phyloP scores from a whole-genome alignment of 2,797 vertebrate species.

The Monodelphis domestica region DNA sequence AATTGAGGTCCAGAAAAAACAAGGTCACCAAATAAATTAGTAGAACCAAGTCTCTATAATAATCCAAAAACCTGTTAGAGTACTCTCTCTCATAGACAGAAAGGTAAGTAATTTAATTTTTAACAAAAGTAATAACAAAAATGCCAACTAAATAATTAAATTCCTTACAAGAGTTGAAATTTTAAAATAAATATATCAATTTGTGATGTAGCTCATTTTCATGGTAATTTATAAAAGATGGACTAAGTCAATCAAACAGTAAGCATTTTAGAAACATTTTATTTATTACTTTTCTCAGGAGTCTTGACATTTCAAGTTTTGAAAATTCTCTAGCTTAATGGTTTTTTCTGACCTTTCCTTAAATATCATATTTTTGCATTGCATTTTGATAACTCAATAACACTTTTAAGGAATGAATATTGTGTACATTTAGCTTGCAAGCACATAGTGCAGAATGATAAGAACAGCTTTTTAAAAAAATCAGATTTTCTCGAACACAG shows the following conservation, averaged over 20 bases:
- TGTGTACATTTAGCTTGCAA: constrained; percentile 54
- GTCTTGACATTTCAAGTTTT: constrained; percentile 71
- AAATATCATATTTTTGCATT: constrained; percentile 79
- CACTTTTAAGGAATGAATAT: constrained; percentile 56
- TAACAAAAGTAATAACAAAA: not conserved
- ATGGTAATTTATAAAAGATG: constrained; percentile 55
- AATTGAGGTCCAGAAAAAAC: not conserved
- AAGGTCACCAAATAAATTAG: not conserved
- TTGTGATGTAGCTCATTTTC: not conserved
- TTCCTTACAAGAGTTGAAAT: not conserved
- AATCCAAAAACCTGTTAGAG: not conserved
- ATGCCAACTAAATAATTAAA: not conserved
- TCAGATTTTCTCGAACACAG: constrained; percentile 71
- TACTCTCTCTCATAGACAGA: not conserved
- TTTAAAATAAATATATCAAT: constrained; percentile 29
- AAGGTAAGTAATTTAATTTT: not conserved
- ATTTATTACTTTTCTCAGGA: constrained; percentile 58
- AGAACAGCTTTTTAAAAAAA: constrained; percentile 42
- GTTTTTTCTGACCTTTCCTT: constrained; percentile 75
- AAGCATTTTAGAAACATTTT: constrained; percentile 57
- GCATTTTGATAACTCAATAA: constrained; percentile 77
- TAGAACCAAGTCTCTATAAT: not conserved
- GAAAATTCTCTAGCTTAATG: constrained; percentile 41
- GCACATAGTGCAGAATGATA: constrained; percentile 43
- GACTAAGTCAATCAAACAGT: constrained; percentile 31